phyloP scores from a whole-genome alignment of 2,888 invertebrate genomes.

The Subacronicta megacephala region DNA sequence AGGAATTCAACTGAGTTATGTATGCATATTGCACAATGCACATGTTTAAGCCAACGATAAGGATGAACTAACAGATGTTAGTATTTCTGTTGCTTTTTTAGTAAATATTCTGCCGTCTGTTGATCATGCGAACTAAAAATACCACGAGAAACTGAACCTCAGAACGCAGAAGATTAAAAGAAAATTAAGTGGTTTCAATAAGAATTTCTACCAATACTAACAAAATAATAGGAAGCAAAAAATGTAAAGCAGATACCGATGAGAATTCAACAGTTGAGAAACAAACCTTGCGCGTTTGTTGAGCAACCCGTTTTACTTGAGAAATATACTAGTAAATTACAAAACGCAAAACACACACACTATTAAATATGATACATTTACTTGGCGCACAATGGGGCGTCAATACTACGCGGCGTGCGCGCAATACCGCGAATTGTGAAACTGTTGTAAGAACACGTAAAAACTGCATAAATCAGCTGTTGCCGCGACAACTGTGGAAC shows the following conservation, averaged over 20 bases:
- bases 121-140: constrained; percentile 5
- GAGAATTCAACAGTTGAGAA: constrained; percentile 47
- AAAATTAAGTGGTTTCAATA: not conserved
- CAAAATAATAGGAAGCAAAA: constrained; percentile 43
- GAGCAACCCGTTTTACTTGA: constrained; percentile 53
- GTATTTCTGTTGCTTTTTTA: constrained; percentile 1
- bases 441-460: constrained; percentile 45
- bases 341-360: constrained; percentile 52
- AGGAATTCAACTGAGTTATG: constrained; percentile 7
- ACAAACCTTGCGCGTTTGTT: constrained; percentile 42
- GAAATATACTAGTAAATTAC: constrained; percentile 53
- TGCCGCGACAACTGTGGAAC: constrained; percentile 32
- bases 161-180: not conserved
- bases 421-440: constrained; percentile 53
- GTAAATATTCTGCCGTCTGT: not conserved
- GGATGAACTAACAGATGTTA: constrained; percentile 18
- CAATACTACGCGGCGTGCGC: constrained; percentile 47
- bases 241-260: constrained; percentile 36
- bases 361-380: constrained; percentile 57
- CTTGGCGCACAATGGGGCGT: constrained; percentile 56
- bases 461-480: constrained; percentile 42
- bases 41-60: constrained; percentile 18
- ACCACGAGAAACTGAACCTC: not conserved
- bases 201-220: constrained; percentile 1
- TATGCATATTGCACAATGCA: constrained; percentile 14